Base-by-base conservation (phyloP, 1,140 invertebrate genomes). In the Trichonephila clavata region DNA sequence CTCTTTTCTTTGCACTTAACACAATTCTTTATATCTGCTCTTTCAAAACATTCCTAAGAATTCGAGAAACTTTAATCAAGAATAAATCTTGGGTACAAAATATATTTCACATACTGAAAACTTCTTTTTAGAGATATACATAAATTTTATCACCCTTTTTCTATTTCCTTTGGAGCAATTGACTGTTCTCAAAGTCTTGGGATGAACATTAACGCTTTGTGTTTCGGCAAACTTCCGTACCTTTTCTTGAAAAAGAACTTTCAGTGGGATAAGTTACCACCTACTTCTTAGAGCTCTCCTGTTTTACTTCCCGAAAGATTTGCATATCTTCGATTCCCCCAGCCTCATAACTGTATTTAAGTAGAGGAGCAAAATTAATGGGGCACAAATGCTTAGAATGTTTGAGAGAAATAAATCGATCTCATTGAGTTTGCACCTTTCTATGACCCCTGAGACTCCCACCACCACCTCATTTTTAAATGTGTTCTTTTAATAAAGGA, bases 291-390 rank as follows among this genome's bases (percentile, higher is more conserved):
- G 13, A 65, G 18, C 24, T 10, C n/a, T 50, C 50, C 50, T 50
- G 50, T 50, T 50, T 50, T 50, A 50, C 60, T 18, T 20, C 61
- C 86, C 86, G 5, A 21, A 65, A 61, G 86, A 88, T 88, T 88
- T 88, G 63, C 86, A 88, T 88, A 88, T 50, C 39, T 7, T 50
- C 61, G 86, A 88, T 88, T 71, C 32, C 50, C 24, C n/a, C 39
- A 43, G 32, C 86, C 68, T 88, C 50, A 88, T 88, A 88, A 88
- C 86, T 68, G 86, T 88, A 88, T 71, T 88, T 88, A 88, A 88
- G 68, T 88, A 50, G 61, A 71, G 86, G 71, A 71, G 27, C 39
- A 16, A 24, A 88, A 16, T 63, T 88, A 88, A 88, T 88, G 86
- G 63, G 63, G 24, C 61, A 2, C 50, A 20, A 32, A 61, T 65